Base-by-base conservation (phyloP, 2,888 invertebrate genomes). In the Lomographa bimaculata region DNA sequence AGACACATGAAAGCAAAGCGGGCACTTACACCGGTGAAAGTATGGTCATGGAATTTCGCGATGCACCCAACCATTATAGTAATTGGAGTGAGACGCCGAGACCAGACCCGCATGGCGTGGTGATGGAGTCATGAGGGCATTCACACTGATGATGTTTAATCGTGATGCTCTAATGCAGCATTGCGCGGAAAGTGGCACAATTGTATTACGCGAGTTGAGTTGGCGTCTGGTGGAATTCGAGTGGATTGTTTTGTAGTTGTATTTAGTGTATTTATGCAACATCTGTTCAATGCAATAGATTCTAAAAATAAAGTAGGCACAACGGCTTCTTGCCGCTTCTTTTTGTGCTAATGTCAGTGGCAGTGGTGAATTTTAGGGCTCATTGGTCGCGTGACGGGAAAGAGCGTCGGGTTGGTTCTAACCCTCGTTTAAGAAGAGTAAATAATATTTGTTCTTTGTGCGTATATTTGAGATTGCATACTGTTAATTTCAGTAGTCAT, bases 61-160 rank as follows among this genome's bases (percentile, higher is more conserved):
- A 79, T 77, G 75, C 73, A 72, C 71, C 71, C 62, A 56, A 53
- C 63, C 54, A 71, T 74, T 71, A 75, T 60, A 58, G 71, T 68
- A 82, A 82, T 72, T 78, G 71, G 80, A 82, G 72, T 82, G 77
- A 74, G 75, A 77, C 78, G 68, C 47, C 53, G 46, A 50, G 64
- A 58, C 66, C 44, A 54, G 60, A 65, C 63, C 41, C 35, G 40
- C 37, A 25, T 35, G 19, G 41, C 26, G 12, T 30, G 49, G 30
- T 55, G 51, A 47, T 47, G 33, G 21, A 26, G 14, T 18, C 19
- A 25, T 16, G 30, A 32, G 32, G 26, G 16, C 27, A 16, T 26
- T 39, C 21, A 39, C 39, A 27, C 12, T 4, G 19, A 42, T 21
- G n/a, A 42, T 36, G 12, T 32, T 18, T 21, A 26, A 14, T 20